Percentiles rank a stretch among this genome's conserved stretches.
These are phyloP conservation scores for Pachyuromys duprasi DNA, from an alignment of 2,797 vertebrate genomes.

Conservation along the genomic window DNA sequence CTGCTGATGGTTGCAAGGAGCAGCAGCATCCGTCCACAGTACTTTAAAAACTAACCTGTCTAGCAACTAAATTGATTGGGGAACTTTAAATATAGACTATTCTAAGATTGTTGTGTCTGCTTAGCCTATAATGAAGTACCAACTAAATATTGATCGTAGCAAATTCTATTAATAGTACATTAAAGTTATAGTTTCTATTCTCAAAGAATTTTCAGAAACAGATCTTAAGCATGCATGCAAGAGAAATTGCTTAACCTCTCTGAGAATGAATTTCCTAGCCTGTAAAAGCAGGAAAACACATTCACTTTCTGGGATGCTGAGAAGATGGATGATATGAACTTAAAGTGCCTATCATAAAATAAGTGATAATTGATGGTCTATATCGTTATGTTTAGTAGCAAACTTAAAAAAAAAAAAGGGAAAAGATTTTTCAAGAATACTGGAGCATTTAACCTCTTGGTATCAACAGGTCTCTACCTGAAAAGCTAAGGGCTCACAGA, in stretches of 20 bases:
- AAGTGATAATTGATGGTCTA: conserved; percentile 27
- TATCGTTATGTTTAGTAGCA: conserved; percentile 26
- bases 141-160: conserved; percentile 45
- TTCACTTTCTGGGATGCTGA: conserved; percentile 36
- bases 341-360: not conserved
- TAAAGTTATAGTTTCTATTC: conserved; percentile 47
- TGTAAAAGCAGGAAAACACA: conserved; percentile 39
- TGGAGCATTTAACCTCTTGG: not conserved
- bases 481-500: conserved; percentile 26
- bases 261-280: not conserved
- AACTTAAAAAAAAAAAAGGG: conserved; percentile 27
- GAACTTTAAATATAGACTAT: conserved; percentile 60
- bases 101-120: conserved; percentile 21
- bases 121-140: conserved; percentile 44
- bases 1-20: not conserved
- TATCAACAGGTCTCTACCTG: not conserved
- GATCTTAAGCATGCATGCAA: not conserved
- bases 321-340: not conserved
- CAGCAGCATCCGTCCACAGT: not conserved
- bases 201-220: conserved; percentile 53
- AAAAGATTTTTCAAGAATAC: conserved; percentile 17
- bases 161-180: conserved; percentile 59
- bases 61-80: conserved; percentile 59
- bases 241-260: conserved; percentile 28
- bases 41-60: conserved; percentile 35